Base-by-base conservation (phyloP, 2,113 vertebrate genomes). In the Alosa alosa region DNA sequence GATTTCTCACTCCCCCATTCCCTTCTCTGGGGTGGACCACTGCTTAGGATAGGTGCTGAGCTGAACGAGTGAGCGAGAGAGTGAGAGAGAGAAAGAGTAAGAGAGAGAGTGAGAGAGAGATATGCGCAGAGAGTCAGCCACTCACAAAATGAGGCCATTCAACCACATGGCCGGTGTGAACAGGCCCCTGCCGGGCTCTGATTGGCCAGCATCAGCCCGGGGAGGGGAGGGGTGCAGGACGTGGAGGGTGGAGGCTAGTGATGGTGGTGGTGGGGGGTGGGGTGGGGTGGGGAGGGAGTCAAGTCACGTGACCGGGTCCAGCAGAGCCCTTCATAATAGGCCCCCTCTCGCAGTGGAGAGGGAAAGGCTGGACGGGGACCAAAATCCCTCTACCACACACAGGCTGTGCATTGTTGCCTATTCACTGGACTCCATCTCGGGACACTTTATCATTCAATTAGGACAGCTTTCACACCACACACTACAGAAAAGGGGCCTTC, bases 391-490 rank as follows among this genome's bases (percentile, higher is more conserved):
- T 94, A 93, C 94, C 95, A 95, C 95, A 96, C 95, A 96, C 95
- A 96, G 95, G 94, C 93, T 88, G 92, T 86, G 91, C 93, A 94
- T 96, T 96, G 95, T 96, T 95, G 93, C 81, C 94, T 89, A 95
- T 95, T 95, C 95, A 95, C 91, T 91, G 92, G 90, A 95, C 93
- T 95, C 95, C 94, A 95, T 95, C 95, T 94, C 93, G 44, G 92
- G 92, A 90, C 95, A 95, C 95, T 96, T 96, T 95, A 96, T 96
- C 95, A 95, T 96, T 96, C 95, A 95, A 96, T 96, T 96, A 96
- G 95, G 95, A 96, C 95, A 95, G 93, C 94, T 95, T 96, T 95
- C 95, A 96, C 95, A 95, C 92, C 89, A 92, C 92, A 94, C 93
- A 93, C 91, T 92, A 93, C 93, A 95, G 93, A 95, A 95, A 95